Evolutionary conservation across 2,888 invertebrate species (phyloP).

Genomic region (Pegoplata infirma): DNA sequence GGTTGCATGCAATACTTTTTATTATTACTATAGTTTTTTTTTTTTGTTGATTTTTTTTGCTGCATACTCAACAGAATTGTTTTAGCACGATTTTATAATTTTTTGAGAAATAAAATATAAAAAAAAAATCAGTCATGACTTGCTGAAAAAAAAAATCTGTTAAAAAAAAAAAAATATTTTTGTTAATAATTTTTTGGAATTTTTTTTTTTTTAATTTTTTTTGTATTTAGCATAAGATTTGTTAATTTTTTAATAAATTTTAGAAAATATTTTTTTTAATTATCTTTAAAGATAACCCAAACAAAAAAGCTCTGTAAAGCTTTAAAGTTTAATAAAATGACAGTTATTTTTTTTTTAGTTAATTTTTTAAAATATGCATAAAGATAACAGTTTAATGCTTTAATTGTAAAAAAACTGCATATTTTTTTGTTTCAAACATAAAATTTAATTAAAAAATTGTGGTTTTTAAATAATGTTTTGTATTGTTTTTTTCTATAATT

Average conservation of each 20-base stretch:
- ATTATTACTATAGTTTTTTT: slow-evolving; percentile 23
- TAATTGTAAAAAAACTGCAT: slow-evolving; percentile 30
- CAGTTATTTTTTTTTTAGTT: slow-evolving; percentile 55
- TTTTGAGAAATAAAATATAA: slow-evolving; percentile 13
- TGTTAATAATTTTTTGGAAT: slow-evolving; percentile 3
- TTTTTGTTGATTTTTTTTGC: too few relatives aligned
- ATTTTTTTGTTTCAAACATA: slow-evolving; percentile 20
- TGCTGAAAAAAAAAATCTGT: neutral
- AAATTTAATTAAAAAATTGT: slow-evolving; percentile 62
- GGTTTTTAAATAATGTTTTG: slow-evolving; percentile 60
- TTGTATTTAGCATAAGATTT: neutral
- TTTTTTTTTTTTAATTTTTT: neutral
- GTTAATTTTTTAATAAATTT: neutral
- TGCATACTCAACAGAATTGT: slow-evolving; percentile 47
- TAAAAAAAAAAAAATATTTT: neutral
- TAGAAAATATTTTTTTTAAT: neutral
- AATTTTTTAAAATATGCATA: slow-evolving; percentile 38
- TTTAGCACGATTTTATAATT: slow-evolving; percentile 59
- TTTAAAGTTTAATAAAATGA: slow-evolving; percentile 52
- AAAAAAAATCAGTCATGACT: slow-evolving; percentile 1
- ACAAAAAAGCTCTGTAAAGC: neutral
- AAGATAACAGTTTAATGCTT: slow-evolving; percentile 45
- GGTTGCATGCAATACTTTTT: slow-evolving; percentile 64
- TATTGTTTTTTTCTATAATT: slow-evolving; percentile 61
- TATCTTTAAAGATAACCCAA: too few relatives aligned